These are phyloP conservation scores for Cecidostiba fungosa DNA, from an alignment of 2,888 invertebrate genomes.

Conservation along the genomic window DNA sequence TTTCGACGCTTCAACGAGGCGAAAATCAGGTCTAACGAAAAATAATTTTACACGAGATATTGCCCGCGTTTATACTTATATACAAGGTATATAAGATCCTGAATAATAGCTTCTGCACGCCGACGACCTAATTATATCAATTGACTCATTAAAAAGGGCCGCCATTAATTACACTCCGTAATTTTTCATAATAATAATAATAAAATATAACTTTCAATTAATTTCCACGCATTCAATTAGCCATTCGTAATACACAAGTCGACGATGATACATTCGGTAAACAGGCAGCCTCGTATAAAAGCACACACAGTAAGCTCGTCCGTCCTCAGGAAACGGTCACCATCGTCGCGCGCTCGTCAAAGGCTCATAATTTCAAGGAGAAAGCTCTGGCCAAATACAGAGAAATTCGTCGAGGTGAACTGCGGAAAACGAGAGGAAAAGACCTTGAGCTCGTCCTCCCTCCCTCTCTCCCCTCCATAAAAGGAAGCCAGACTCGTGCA, in stretches of 20 bases:
- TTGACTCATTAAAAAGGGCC: not conserved
- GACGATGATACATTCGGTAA: not conserved
- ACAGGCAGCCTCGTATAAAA: not conserved
- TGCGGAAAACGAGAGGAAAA: conserved; percentile 68
- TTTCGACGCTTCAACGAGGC: too few species aligned
- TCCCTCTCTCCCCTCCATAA: not conserved
- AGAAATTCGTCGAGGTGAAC: not conserved
- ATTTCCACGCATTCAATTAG: not conserved
- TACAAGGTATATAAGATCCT: not conserved
- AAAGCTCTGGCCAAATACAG: not conserved
- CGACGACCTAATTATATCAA: not conserved
- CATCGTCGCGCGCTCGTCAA: not conserved
- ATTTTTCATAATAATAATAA: not conserved
- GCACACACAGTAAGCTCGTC: not conserved
- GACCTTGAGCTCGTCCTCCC: conserved; percentile 59
- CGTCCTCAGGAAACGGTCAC: not conserved
- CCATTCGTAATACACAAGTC: too few species aligned
- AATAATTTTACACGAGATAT: not conserved
- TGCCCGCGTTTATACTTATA: too few species aligned
- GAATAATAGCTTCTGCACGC: not conserved
- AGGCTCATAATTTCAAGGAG: conserved; percentile 3
- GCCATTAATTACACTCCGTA: not conserved
- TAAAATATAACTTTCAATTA: not conserved
- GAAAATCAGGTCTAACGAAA: not conserved
- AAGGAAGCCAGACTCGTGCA: conserved; percentile 17